Percentiles rank a stretch among this genome's conserved stretches.
These are phyloP conservation scores for Pristionchus entomophagus DNA, from an alignment of 2,888 invertebrate genomes.

Conservation along the genomic window DNA sequence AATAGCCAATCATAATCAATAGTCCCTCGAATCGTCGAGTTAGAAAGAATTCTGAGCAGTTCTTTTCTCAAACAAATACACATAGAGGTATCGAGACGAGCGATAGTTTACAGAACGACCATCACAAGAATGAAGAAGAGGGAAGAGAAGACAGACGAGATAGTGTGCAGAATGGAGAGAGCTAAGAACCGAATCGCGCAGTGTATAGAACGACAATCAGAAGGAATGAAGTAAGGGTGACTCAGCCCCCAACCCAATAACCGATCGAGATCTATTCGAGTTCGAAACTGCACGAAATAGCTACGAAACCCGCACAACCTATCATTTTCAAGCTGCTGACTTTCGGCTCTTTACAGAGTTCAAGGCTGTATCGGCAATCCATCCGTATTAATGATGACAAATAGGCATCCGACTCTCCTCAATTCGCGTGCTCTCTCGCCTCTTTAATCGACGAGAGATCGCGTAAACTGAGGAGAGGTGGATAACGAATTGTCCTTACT, in stretches of 20 bases:
- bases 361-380: too few species aligned
- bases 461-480: too few species aligned
- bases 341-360: too few species aligned
- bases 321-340: too few species aligned
- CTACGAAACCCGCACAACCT: not conserved
- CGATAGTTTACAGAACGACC: slow-evolving; percentile 1
- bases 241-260: not conserved
- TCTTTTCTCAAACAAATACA: slow-evolving; percentile 3
- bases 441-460: too few species aligned
- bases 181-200: too few species aligned
- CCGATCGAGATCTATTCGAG: not conserved
- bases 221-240: not conserved
- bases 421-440: too few species aligned
- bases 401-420: too few species aligned
- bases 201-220: not conserved
- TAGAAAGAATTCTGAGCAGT: not conserved
- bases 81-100: not conserved
- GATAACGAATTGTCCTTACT: too few species aligned
- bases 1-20: too few species aligned
- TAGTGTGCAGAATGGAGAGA: not conserved
- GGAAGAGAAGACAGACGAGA: not conserved
- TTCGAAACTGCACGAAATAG: not conserved
- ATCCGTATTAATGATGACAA: too few species aligned
- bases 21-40: not conserved
- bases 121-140: not conserved